Percentiles rank a stretch among this genome's conserved stretches.
These are phyloP conservation scores for Silvanus unidentatus DNA, from an alignment of 2,888 invertebrate genomes.

Conservation along the genomic window DNA sequence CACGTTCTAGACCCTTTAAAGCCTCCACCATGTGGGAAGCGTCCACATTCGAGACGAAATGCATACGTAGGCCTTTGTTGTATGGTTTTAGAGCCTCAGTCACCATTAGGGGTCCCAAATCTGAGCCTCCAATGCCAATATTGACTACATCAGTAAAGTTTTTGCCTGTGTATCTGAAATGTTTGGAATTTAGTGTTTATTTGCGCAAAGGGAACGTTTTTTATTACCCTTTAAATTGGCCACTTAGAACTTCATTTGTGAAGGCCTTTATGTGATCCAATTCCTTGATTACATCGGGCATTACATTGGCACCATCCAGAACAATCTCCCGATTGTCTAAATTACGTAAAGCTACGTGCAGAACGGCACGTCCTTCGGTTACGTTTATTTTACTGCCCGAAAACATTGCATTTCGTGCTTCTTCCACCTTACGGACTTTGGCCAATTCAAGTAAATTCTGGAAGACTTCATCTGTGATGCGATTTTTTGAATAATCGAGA, in stretches of 20 bases:
- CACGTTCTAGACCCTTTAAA: constrained; percentile 81
- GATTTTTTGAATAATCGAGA: constrained; percentile 95
- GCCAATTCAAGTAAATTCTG: constrained; percentile 75
- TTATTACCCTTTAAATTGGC: constrained; percentile 61
- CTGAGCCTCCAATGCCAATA: constrained; percentile 99
- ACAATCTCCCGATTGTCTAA: constrained; percentile 69
- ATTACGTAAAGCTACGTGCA: constrained; percentile 92
- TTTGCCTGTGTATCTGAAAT: constrained; percentile 79
- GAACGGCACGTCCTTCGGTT: constrained; percentile 92
- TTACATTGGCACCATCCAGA: constrained; percentile 85
- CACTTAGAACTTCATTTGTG: constrained; percentile 67
- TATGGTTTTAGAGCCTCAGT: constrained; percentile 95
- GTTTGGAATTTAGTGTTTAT: too few species aligned
- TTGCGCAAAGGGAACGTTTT: neutral
- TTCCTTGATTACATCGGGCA: constrained; percentile 87
- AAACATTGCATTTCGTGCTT: constrained; percentile 88
- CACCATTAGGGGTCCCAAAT: constrained; percentile 98
- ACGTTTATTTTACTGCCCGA: constrained; percentile 93
- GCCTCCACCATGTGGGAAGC: constrained; percentile 96
- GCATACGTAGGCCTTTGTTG: constrained; percentile 76
- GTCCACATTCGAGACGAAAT: constrained; percentile 99
- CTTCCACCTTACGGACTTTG: constrained; percentile 72
- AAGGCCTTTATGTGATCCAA: constrained; percentile 93
- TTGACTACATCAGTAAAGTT: constrained; percentile 95
- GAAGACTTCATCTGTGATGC: constrained; percentile 73